Evolutionary conservation across 1,140 invertebrate genomes (phyloP).

Genomic region (Hirudo medicinalis): DNA sequence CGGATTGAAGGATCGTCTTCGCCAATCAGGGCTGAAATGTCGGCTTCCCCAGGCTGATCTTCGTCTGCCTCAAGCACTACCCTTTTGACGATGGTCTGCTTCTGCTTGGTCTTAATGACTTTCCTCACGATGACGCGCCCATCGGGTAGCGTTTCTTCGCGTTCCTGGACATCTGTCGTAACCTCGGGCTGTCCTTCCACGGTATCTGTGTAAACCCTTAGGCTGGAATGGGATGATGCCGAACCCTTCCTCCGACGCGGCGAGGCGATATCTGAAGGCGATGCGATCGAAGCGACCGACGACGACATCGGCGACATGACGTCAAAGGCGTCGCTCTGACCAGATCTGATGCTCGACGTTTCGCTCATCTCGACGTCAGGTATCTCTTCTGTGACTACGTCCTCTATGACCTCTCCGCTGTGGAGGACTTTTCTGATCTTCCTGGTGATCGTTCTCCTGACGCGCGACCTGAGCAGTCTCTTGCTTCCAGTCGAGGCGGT

Average conservation of each 20-base stretch:
- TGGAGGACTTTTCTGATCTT: slow-evolving; percentile 20
- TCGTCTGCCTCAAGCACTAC: slow-evolving; percentile 21
- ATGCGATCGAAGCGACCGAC: slow-evolving; percentile 9
- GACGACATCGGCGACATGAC: slow-evolving; percentile 16
- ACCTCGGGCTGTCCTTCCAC: slow-evolving; percentile 22
- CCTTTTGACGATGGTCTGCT: slow-evolving; percentile 24
- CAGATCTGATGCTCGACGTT: slow-evolving; percentile 20
- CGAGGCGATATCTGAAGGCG: slow-evolving; percentile 1
- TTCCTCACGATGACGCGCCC: slow-evolving; percentile 29
- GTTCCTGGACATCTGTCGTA: slow-evolving; percentile 27
- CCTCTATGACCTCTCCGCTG: slow-evolving; percentile 21
- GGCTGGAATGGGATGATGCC: slow-evolving; percentile 16
- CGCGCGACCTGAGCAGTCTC: slow-evolving; percentile 15
- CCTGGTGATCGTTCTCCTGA: slow-evolving; percentile 13
- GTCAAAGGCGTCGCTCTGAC: slow-evolving; percentile 15
- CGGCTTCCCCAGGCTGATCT: background rate
- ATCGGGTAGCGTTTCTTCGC: slow-evolving; percentile 31
- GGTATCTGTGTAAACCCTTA: slow-evolving; percentile 21
- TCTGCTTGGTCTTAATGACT: slow-evolving; percentile 25
- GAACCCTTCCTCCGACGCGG: background rate
- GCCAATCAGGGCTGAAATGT: background rate
- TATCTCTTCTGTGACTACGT: slow-evolving; percentile 22
- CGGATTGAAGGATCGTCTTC: background rate
- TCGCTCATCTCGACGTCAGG: slow-evolving; percentile 22
- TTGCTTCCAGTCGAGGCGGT: background rate